Conservation (phyloP, 2,888 invertebrate genomes). For the Agrotis exclamationis region DNA sequence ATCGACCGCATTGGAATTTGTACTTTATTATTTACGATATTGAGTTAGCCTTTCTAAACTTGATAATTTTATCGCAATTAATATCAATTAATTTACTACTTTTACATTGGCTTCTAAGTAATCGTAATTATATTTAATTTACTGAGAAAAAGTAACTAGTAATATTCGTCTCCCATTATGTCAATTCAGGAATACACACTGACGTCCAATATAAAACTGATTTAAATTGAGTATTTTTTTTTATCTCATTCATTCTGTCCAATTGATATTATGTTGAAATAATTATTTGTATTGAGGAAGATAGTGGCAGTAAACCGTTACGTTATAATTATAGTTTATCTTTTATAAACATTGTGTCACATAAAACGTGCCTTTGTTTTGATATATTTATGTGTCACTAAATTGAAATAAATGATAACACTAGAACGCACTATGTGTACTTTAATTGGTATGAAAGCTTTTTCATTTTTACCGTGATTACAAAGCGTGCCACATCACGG, state of each 20-base stretch:
- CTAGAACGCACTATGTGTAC: not conserved
- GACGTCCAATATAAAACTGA: not conserved
- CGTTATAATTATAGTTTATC: constrained; percentile 18
- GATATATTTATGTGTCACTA: constrained; percentile 16
- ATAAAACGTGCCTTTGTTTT: constrained; percentile 24
- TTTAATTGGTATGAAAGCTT: not conserved
- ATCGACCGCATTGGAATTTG: not conserved
- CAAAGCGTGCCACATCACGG: too few relatives aligned
- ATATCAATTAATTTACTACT: not conserved
- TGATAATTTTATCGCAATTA: not conserved
- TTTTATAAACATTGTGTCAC: constrained; percentile 30
- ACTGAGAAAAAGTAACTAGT: too few relatives aligned
- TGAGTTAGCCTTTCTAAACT: not conserved
- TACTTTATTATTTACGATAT: not conserved
- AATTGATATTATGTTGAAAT: not conserved
- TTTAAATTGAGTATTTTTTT: not conserved
- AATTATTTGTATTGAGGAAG: constrained; percentile 6
- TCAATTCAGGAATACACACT: not conserved
- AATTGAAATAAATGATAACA: constrained; percentile 33
- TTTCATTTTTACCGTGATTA: not conserved
- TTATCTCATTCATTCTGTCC: not conserved
- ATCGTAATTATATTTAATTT: too few relatives aligned
- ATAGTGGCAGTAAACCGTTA: not conserved
- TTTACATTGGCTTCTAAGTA: too few relatives aligned
- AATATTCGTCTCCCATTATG: not conserved